Percentiles rank a stretch among this genome's conserved stretches.
Evolutionary conservation across 2,797 vertebrate genomes (phyloP).

Genomic region (Anableps anableps): DNA sequence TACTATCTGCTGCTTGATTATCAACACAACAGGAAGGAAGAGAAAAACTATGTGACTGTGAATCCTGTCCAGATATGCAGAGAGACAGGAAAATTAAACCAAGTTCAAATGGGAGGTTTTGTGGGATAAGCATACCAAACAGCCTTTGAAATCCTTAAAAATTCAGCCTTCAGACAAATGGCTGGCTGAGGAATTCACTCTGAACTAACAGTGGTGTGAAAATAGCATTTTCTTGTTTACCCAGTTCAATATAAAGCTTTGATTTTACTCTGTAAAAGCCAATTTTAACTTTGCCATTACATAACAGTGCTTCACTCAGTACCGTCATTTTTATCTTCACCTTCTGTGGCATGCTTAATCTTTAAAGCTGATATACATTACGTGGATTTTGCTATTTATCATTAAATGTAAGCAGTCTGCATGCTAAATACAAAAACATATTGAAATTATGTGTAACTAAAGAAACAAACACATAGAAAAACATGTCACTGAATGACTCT

Average conservation of each 20-base stretch:
- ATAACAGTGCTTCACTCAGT: neutral
- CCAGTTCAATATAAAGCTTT: conserved; percentile 1
- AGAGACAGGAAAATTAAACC: conserved; percentile 21
- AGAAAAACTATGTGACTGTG: conserved; percentile 3
- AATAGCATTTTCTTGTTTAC: conserved; percentile 5
- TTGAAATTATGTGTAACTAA: neutral
- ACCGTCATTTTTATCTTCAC: neutral
- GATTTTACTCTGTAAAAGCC: neutral
- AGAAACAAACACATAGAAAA: conserved; percentile 1
- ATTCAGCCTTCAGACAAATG: conserved; percentile 12
- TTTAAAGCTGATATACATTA: neutral
- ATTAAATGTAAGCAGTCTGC: neutral
- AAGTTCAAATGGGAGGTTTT: conserved; percentile 13
- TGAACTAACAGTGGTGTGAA: conserved; percentile 1
- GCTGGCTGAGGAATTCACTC: conserved; percentile 4
- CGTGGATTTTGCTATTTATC: neutral
- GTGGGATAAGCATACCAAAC: conserved; percentile 14
- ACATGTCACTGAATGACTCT: conserved; percentile 21
- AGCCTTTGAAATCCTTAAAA: conserved; percentile 21
- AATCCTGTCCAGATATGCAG: conserved; percentile 10
- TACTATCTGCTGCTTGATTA: conserved; percentile 14
- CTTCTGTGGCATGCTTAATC: neutral
- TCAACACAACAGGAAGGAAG: conserved; percentile 8
- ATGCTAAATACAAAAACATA: neutral
- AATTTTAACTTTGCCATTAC: neutral